Evolutionary conservation across 2,113 vertebrate species (phyloP), one percentile per base, ranked within the genome.

Genomic region (Macquaria australasica): DNA sequence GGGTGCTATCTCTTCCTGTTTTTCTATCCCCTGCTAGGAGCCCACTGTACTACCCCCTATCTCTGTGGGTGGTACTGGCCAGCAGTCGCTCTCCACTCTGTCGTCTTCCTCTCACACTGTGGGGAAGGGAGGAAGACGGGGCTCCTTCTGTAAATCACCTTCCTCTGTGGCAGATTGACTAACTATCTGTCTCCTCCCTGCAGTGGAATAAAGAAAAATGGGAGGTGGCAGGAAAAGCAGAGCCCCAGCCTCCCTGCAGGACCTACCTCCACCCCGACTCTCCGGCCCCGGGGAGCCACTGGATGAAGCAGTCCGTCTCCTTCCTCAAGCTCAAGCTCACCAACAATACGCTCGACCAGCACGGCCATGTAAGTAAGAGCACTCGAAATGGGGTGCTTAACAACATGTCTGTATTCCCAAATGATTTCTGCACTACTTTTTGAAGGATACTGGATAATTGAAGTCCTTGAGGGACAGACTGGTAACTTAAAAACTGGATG

Each of bases 131-230:
- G 70, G 76, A 55, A 70, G 51, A 50, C 34, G 63, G 37, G 53
- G 55, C 62, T 43, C 48, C 62, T 67, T 82, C 66, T 60, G 72
- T 58, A 77, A 85, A 85, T 85, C 25, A 51, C 70, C 56, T 58
- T 62, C 53, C 66, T 78, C 55, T 37, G 1, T 69, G 37, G 82
- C 67, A 77, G 64, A 73, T 67, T 69, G 72, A 84, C 77, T 84
- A 9, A 72, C 77, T 79, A n/a, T 81, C 41, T 67, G 41, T 88
- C 91, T 77, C 66, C 66, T 86, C 85, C 58, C 79, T 82, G 6
- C 92, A 98, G 97, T 98, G 97, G 97, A 97, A 97, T 93, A 98
- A 98, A 93, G 96, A 98, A 80, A 97, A 96, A 81, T 98, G 97
- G 97, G 97, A 97, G 85, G 96, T 97, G 70, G 97, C 97, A 23